Evolutionary conservation across 2,888 invertebrate species (phyloP), one percentile per base, ranked within the genome.

Genomic region (Drosophila emarginata): DNA sequence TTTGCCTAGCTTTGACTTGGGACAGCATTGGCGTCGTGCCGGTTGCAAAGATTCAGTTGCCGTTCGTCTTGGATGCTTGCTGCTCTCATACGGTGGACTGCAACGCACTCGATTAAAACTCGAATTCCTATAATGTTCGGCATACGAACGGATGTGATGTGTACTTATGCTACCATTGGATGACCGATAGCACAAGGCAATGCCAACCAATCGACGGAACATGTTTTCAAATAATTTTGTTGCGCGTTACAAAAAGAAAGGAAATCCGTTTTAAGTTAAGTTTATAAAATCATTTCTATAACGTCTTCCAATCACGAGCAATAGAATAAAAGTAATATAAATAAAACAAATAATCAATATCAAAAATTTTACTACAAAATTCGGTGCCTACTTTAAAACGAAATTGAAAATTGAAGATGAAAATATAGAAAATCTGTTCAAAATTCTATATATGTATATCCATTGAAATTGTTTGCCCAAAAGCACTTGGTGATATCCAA

Each of bases 21-120:
- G n/a, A n/a, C 65, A 50, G 1, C 21, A 23, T 7, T 37, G 71
- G 11, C 39, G 14, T 9, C 67, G 21, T 28, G 62, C 66, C 6
- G 36, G 59, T 12, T 15, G 21, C 36, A 56, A 23, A 1, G 6
- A 14, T 0, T 57, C 59, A 15, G 32, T 15, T 4, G 75, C 45
- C 2, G 18, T 11, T 9, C 50, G 50, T 5, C 65, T 23, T 0
- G 50, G 52, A 3, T 18, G 9, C 4, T 40, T 53, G 14, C 57
- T 53, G 32, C n/a, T 18, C 37, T 14, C n/a, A 15, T 0, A 12
- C 3, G 23, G 14, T 0, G 14, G 23, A 5, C 6, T 12, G 14
- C 50, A 54, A 6, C 32, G 26, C 14, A 51, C 3, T 2, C 26
- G 9, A 4, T 32, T 11, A 2, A 21, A 11, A 54, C 18, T 11